Evolutionary conservation across 2,113 vertebrate genomes (phyloP), one percentile per base, ranked within the genome.

Genomic region (Uropsilus gracilis): DNA sequence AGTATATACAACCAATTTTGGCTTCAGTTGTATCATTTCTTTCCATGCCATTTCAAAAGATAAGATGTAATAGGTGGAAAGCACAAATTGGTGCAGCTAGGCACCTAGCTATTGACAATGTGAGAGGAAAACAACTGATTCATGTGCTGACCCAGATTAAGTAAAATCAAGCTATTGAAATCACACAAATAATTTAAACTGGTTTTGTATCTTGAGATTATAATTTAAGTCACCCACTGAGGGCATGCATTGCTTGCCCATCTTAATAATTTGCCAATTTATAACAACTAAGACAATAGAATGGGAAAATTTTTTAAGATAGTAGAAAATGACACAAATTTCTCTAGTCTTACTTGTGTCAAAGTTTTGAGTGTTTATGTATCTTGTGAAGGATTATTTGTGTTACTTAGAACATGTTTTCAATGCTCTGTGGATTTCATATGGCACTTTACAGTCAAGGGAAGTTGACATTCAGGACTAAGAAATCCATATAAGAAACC

Each of bases 261-360:
- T 92, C n/a, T 72, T 95, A 94, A 85, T 92, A 66, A 92, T 76
- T 81, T 88, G 57, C 42, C 86, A 46, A n/a, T 5, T 80, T 90
- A 84, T 87, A 85, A n/a, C 37, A 88, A 14, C 44, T 92, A 82
- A 75, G 50, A 86, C 10, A 39, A 76, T 83, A 81, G 26, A 94
- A 95, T 73, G 26, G 32, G 14, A 57, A 86, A 71, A 61, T 86
- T 59, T 55, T 30, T 68, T 39, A 59, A 71, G 68, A 94, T 48
- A 32, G 18, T 95, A 82, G 20, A 64, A 90, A 93, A 86, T 83
- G n/a, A 91, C 30, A 86, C 66, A 87, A 86, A 64, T 69, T 83
- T 2, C 76, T 95, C 69, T 57, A 73, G 32, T 89, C 11, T 24
- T 73, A 14, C 50, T 87, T 71, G 37, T 81, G 50, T 78, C 46